Evolutionary conservation across 2,113 vertebrate genomes (phyloP).

Genomic region (Heterochromis multidens): DNA sequence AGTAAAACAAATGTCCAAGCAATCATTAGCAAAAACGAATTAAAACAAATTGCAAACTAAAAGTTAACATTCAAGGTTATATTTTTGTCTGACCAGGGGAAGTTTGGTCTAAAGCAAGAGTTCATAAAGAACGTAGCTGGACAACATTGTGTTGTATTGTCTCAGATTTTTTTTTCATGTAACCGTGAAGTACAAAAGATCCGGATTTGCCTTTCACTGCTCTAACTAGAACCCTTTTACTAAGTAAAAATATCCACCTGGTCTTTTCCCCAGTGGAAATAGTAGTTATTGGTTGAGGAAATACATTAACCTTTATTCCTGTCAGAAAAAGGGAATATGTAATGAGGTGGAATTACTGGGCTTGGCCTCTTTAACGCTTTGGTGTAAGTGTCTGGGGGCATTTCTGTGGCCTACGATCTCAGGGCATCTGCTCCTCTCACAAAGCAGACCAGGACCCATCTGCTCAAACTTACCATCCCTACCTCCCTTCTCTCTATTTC

Average conservation of each 20-base stretch:
- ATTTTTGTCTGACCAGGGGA: neutral
- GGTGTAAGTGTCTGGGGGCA: constrained; percentile 27
- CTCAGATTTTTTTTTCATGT: neutral
- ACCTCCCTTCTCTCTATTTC: neutral
- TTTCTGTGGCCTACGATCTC: constrained; percentile 52
- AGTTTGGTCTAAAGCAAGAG: neutral
- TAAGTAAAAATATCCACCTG: neutral
- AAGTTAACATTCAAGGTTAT: neutral
- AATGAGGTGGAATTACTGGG: neutral
- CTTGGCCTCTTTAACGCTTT: constrained; percentile 19
- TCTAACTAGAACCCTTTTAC: neutral
- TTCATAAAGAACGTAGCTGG: neutral
- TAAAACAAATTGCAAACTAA: neutral
- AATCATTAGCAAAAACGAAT: neutral
- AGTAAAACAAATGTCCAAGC: neutral
- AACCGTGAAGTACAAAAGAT: neutral
- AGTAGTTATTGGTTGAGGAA: neutral
- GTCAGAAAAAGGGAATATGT: neutral
- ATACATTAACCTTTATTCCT: constrained; percentile 22
- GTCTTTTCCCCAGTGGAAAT: neutral
- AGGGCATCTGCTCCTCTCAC: constrained; percentile 71
- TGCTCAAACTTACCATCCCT: constrained; percentile 41
- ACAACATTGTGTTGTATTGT: neutral
- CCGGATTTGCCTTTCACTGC: neutral
- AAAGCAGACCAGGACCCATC: constrained; percentile 64